Conservation (phyloP, 2,113 vertebrate genomes). For the Grantiella picta region DNA sequence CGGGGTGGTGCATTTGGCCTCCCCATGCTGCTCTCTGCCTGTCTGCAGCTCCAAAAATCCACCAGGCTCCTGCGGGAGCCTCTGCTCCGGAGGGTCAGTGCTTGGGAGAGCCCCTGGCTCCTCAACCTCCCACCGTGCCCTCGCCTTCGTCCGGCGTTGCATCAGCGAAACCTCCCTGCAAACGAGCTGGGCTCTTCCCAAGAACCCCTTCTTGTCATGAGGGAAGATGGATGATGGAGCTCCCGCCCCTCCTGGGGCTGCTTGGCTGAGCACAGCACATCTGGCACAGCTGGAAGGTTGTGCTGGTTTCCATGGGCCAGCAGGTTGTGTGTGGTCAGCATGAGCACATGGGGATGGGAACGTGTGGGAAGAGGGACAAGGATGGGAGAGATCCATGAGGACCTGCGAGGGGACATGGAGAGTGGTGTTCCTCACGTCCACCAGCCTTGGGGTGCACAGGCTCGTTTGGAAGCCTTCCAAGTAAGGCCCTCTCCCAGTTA, state of each 20-base stretch:
- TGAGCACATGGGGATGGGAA: background rate
- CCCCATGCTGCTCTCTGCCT: background rate
- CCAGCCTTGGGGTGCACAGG: background rate
- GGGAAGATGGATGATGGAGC: background rate
- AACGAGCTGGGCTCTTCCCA: background rate
- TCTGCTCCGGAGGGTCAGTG: background rate
- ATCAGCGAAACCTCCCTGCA: background rate
- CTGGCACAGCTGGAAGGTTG: background rate
- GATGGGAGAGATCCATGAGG: background rate
- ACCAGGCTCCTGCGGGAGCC: background rate
- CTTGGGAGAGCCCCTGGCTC: background rate
- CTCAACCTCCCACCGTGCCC: background rate
- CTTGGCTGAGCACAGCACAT: background rate
- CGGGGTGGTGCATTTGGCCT: background rate
- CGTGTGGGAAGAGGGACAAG: fast-evolving
- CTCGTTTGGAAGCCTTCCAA: background rate
- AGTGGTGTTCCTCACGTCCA: background rate
- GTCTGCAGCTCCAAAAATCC: background rate
- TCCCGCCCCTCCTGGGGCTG: background rate
- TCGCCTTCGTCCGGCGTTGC: background rate
- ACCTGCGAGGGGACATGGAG: background rate
- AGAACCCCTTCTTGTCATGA: background rate
- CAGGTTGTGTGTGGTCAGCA: background rate
- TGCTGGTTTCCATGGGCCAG: fast-evolving
- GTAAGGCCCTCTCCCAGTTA: background rate